Conservation (phyloP, 64 coral and sea anemone genomes). For the Acropora yongei region DNA sequence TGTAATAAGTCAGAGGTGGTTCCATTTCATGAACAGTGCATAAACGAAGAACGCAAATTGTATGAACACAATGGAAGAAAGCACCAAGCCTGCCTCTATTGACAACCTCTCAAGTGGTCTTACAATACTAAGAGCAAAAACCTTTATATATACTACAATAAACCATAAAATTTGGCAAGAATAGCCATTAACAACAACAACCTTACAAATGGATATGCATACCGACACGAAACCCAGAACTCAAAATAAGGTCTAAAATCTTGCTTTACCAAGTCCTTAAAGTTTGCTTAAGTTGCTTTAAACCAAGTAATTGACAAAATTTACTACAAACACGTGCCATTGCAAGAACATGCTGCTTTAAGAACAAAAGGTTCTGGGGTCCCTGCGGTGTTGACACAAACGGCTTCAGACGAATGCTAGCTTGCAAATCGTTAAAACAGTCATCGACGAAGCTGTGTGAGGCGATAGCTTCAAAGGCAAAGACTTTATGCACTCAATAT, state of each 20-base stretch:
- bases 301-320: slow-evolving; percentile 57
- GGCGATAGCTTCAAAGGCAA: too few species aligned
- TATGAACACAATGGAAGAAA: slow-evolving; percentile 9
- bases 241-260: neutral
- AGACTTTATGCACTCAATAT: neutral
- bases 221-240: neutral
- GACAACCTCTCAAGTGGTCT: slow-evolving; percentile 12
- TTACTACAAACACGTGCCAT: slow-evolving; percentile 51
- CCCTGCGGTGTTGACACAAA: too few species aligned
- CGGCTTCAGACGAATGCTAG: too few species aligned
- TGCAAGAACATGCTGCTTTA: slow-evolving; percentile 22
- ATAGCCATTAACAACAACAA: neutral
- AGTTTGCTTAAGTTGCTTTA: slow-evolving; percentile 56
- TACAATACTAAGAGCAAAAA: slow-evolving; percentile 1
- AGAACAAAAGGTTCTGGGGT: too few species aligned
- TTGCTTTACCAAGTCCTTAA: neutral
- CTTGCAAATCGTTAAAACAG: too few species aligned
- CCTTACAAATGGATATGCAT: neutral
- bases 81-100: neutral
- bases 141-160: neutral
- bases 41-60: slow-evolving; percentile 2
- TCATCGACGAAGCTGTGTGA: too few species aligned
- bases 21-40: neutral
- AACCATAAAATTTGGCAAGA: slow-evolving; percentile 6
- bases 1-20: slow-evolving; percentile 9